phyloP scores from a whole-genome alignment of 2,797 vertebrate genomes.

The Falco columbarius region DNA sequence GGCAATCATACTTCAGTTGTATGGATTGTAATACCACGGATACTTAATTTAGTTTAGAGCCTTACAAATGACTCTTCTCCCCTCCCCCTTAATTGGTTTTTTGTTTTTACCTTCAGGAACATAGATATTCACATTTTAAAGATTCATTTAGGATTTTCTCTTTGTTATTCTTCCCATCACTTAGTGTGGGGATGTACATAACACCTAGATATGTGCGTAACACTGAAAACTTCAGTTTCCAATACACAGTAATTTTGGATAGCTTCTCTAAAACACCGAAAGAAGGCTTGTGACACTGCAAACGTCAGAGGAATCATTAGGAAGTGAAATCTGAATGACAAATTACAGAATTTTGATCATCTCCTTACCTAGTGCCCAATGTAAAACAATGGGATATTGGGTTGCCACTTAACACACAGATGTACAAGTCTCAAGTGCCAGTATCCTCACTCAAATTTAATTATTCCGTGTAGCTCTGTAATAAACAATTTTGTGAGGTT shows the following conservation, averaged over 20 bases:
- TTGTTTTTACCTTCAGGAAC: neutral
- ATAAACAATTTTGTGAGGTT: fast-evolving
- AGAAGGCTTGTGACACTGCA: neutral
- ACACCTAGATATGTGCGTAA: neutral
- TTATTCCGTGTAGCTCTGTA: neutral
- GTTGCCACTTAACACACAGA: neutral
- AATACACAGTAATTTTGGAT: too few species aligned
- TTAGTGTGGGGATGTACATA: neutral
- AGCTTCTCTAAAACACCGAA: neutral
- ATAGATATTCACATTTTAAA: neutral
- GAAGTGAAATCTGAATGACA: neutral
- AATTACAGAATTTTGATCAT: too few species aligned
- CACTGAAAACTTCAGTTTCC: neutral
- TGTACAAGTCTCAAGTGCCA: fast-evolving
- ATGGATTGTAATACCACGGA: fast-evolving
- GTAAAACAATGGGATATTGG: fast-evolving
- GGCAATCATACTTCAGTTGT: neutral
- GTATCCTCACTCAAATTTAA: neutral
- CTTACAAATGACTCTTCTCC: neutral
- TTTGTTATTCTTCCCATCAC: too few species aligned
- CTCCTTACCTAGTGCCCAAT: neutral
- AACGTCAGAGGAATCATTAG: neutral
- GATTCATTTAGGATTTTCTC: neutral
- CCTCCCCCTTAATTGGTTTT: fast-evolving
- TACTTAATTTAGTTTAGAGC: neutral